Base-by-base conservation (phyloP, 2,888 invertebrate species). In the Leucoptera coffeella region DNA sequence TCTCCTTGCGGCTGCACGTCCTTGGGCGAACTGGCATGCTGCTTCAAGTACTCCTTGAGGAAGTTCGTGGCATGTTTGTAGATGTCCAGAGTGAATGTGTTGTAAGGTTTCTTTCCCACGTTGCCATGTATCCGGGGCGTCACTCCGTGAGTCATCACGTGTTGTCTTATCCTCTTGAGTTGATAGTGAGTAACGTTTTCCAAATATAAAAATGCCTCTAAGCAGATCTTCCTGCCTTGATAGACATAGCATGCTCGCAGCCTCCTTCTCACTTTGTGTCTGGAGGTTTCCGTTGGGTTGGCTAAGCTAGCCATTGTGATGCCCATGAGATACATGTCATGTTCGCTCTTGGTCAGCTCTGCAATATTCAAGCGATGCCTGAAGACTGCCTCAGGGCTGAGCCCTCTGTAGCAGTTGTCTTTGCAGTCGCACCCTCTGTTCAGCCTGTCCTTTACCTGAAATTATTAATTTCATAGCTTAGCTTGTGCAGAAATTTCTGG, bases 281-380 rank as follows among this genome's bases (percentile, higher is more conserved):
- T 59, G 1, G 80, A 79, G 1, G 81, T 82, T 32, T 80, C 80
- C 29, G 82, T 80, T 11, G 82, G 81, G 50, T 85, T 84, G 1
- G 83, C 80, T 35, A 85, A 59, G 39, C 84, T 84, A 1, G 85
- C 85, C 85, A 84, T 85, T 3, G 84, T 85, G 15, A 86, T 81
- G n/a, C 85, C 85, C 85, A 85, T 85, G 40, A 85, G 58, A 46
- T 86, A 86, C 85, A 86, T 85, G 50, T 85, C 85, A 50, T 85
- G 85, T 50, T 86, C 85, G 29, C 81, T 82, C 55, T 85, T 85
- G 1, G 85, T 85, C 31, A 85, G 47, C 50, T 86, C 85, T 1
- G 85, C 85, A 32, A 85, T 85, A 41, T 86, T 85, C 19, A 85
- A 56, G 37, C 85, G 65, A 47, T 86, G 85, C 25, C 79, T 77